A percentile compares a stretch with the other conserved stretches of the same genome.
phyloP scores from a whole-genome alignment of 37 sponge, comb jelly and placozoan genomes.

The Haliclona indistincta region DNA sequence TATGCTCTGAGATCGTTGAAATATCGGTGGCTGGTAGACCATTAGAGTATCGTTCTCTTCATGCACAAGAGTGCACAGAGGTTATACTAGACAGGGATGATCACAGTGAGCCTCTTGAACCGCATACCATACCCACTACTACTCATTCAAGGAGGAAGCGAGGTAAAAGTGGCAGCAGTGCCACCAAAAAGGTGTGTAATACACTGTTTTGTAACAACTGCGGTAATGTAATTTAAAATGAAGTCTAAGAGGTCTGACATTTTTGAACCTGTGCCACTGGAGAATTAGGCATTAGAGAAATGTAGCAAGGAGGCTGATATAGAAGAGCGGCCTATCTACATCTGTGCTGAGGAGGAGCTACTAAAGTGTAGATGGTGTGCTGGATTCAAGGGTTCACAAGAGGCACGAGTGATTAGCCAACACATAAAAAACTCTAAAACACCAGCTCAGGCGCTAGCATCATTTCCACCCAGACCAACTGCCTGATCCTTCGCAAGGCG shows the following conservation, averaged over 20 bases:
- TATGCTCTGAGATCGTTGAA: neutral
- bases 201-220: too few species aligned
- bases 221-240: too few species aligned
- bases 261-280: too few species aligned
- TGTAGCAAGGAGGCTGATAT: too few species aligned
- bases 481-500: neutral
- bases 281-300: too few species aligned
- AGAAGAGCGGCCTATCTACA: constrained; percentile 7
- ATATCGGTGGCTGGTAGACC: neutral
- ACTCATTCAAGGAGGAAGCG: too few species aligned
- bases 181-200: too few species aligned
- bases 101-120: neutral
- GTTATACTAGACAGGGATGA: constrained; percentile 1
- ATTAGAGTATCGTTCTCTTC: neutral
- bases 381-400: constrained; percentile 3
- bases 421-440: neutral
- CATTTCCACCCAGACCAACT: neutral
- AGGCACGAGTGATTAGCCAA: constrained; percentile 9
- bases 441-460: neutral
- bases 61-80: neutral
- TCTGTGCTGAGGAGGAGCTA: neutral
- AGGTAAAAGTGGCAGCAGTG: too few species aligned
- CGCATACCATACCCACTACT: too few species aligned
- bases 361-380: constrained; percentile 2
- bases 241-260: too few species aligned